Percentiles rank a stretch among this genome's conserved stretches.
phyloP scores from a whole-genome alignment of 2,113 vertebrate genomes.

The Grus americana region DNA sequence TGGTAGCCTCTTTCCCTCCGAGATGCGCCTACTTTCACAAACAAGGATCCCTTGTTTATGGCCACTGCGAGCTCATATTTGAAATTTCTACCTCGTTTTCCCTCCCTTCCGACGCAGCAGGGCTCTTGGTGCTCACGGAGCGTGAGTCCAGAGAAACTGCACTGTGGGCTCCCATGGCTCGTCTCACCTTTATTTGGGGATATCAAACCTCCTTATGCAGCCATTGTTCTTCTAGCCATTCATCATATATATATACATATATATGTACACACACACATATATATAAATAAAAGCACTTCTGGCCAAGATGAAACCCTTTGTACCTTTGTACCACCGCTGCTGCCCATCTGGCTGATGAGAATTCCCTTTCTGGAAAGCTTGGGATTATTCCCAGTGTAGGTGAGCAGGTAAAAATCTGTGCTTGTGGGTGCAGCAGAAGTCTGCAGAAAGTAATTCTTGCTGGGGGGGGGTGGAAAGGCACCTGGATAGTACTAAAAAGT shows the following conservation, averaged over 20 bases:
- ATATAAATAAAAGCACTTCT: neutral
- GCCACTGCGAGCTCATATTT: neutral
- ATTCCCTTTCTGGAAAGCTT: neutral
- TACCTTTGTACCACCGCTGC: too few species aligned
- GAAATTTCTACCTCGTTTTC: rapidly evolving
- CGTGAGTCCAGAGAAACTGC: neutral
- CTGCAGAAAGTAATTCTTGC: neutral
- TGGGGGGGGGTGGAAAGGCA: neutral
- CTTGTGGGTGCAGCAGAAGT: neutral
- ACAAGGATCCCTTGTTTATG: neutral
- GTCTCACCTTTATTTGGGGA: neutral
- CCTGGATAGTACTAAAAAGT: neutral
- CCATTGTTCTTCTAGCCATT: rapidly evolving
- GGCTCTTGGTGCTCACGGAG: rapidly evolving
- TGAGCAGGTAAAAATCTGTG: neutral
- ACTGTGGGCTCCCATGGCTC: neutral
- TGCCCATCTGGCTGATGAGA: neutral
- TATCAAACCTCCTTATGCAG: neutral
- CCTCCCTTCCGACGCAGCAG: neutral
- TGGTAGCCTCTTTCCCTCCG: neutral
- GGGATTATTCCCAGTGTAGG: neutral
- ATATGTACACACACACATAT: too few species aligned
- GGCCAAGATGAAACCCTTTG: neutral
- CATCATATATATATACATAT: too few species aligned
- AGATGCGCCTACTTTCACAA: neutral